These are phyloP conservation scores for Ceratina calcarata DNA, from an alignment of 1,140 invertebrate species.

Conservation along the genomic window DNA sequence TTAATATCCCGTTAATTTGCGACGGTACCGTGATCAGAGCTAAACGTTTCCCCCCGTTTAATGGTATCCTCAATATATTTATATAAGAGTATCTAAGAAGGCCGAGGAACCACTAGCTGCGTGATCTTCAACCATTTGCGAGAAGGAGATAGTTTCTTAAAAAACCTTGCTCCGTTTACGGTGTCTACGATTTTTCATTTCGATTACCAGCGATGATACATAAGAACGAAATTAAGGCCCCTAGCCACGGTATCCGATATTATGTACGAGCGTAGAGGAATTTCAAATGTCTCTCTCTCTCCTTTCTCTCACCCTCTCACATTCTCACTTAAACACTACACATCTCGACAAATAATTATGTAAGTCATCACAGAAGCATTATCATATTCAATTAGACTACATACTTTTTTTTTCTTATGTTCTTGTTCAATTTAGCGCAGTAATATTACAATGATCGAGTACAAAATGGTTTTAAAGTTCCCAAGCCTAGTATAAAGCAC, in stretches of 20 bases:
- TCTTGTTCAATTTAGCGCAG: conserved; percentile 72
- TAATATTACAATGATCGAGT: conserved; percentile 78
- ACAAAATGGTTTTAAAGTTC: conserved; percentile 77
- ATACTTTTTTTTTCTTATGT: conserved; percentile 69
- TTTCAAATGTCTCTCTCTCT: conserved; percentile 43
- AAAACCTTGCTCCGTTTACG: conserved; percentile 31
- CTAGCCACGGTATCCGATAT: conserved; percentile 60
- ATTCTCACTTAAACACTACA: conserved; percentile 64
- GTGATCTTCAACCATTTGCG: not conserved
- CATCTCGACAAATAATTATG: conserved; percentile 74
- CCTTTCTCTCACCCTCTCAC: conserved; percentile 34
- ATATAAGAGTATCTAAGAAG: conserved; percentile 30
- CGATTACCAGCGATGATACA: conserved; percentile 48
- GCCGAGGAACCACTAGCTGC: conserved; percentile 17
- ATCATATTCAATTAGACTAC: conserved; percentile 76
- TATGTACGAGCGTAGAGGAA: conserved; percentile 48
- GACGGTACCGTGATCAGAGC: conserved; percentile 53
- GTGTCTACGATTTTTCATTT: conserved; percentile 9
- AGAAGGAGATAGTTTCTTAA: conserved; percentile 2
- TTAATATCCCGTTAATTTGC: conserved; percentile 30
- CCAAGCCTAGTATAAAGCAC: conserved; percentile 80
- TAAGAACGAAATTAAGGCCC: conserved; percentile 43
- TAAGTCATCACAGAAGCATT: conserved; percentile 80
- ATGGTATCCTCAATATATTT: conserved; percentile 9
- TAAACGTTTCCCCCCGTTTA: conserved; percentile 18